Evolutionary conservation across 30 jellyfish, hydroid and myxozoan genomes (phyloP), one percentile per base, ranked within the genome.

Genomic region (Nemopilema nomurai): DNA sequence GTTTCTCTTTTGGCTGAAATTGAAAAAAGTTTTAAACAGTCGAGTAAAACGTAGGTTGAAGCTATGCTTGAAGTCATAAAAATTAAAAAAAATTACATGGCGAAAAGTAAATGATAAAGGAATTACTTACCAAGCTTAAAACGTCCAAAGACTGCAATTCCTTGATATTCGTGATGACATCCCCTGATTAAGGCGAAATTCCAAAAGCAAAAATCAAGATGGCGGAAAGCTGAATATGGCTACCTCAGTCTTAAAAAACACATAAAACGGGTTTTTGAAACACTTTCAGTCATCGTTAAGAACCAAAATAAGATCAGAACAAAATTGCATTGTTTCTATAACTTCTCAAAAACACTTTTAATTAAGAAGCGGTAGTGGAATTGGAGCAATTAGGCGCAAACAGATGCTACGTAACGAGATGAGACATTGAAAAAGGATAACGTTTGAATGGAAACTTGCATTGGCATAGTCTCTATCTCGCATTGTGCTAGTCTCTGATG

Each of bases 1-100:
- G 94, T 67, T 93, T 93, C 25, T 93, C 98, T 75, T 88, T 82
- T 4, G 97, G 89, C 96, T 88, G 27, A 32, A 30, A 67, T 19
- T 8, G 57, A 3, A 41, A n/a, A n/a, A n/a, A n/a, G n/a, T n/a
- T n/a, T n/a, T n/a, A n/a, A n/a, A n/a, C n/a, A n/a, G n/a, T n/a
- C n/a, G n/a, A n/a, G n/a, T n/a, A n/a, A n/a, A n/a, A n/a, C n/a
- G n/a, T n/a, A n/a, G n/a, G n/a, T n/a, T n/a, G n/a, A n/a, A n/a
- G n/a, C n/a, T n/a, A n/a, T n/a, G n/a, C n/a, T 41, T 13, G 6
- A 41, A 41, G 57, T 41, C 57, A 41, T 41, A 41, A 41, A 41
- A 3, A 6, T 41, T 41, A 41, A 41, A 41, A 13, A n/a, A n/a
- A n/a, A n/a, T n/a, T n/a, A n/a, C n/a, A n/a, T n/a, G n/a, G n/a